Base-by-base conservation (phyloP, 2,797 vertebrate species). In the Sebastolobus altivelis region DNA sequence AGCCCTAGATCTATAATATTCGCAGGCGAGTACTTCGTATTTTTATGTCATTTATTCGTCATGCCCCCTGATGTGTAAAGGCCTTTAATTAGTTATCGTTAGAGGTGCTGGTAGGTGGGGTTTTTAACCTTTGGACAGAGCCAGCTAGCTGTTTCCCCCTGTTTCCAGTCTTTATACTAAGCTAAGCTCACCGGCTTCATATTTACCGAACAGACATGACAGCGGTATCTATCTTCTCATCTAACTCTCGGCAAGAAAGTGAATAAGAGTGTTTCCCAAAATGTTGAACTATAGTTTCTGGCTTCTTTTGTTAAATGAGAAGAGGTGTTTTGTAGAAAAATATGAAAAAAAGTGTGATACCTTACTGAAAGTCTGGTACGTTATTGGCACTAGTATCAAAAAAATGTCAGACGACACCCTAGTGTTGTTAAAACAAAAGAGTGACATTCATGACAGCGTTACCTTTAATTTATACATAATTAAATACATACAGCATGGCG, bases 1-100 rank as follows among this genome's bases (percentile, higher is more conserved):
- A 52, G 33, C 33, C 33, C 4, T 35, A 35, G 4, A 52, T n/a
- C 0, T n/a, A n/a, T 52, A 52, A n/a, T 52, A 52, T 52, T 52
- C 49, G 20, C 20, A 52, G 20, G 49, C 4, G 20, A n/a, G 4
- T 52, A 52, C 20, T 52, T 20, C 0, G 8, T 18, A 52, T 52
- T 52, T n/a, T 52, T n/a, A 11, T 40, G 20, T 2, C 0, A 0
- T 52, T 52, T n/a, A 52, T 52, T 52, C 49, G 20, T 52, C 49
- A 0, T 25, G 0, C 8, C 49, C 20, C 46, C 18, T 52, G 2
- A 18, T 52, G 49, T 52, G 49, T 20, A n/a, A 52, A 5, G 0
- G 49, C 49, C 20, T 52, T 52, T 52, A 52, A 52, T 60, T 20
- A 60, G 29, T 60, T 20, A 33, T 60, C 29, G 11, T 73, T 14